These are phyloP conservation scores for Pelobates cultripes DNA, from an alignment of 2,797 vertebrate genomes.

Conservation along the genomic window DNA sequence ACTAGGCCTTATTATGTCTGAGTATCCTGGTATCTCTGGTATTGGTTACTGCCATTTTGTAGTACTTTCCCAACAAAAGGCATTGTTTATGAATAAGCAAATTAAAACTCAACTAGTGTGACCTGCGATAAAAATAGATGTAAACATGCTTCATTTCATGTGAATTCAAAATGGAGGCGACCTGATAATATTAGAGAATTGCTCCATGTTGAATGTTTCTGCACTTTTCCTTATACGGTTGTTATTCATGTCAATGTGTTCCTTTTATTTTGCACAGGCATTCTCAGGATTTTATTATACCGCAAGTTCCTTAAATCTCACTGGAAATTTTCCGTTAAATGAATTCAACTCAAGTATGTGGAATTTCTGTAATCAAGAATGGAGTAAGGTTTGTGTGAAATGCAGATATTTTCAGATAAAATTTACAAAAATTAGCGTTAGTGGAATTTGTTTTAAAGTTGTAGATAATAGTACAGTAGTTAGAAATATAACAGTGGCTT, in stretches of 20 bases:
- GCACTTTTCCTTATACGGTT: background rate
- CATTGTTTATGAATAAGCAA: too few species aligned
- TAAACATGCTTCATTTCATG: background rate
- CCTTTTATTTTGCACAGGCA: slow-evolving; percentile 72
- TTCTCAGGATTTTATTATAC: slow-evolving; percentile 90
- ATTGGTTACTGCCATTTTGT: too few species aligned
- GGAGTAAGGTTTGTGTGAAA: slow-evolving; percentile 75
- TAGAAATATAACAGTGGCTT: too few species aligned
- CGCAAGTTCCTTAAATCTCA: slow-evolving; percentile 74
- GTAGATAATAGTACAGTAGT: too few species aligned
- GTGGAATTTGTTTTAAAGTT: too few species aligned
- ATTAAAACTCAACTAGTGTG: too few species aligned
- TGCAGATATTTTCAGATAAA: too few species aligned
- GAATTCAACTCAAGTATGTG: slow-evolving; percentile 75
- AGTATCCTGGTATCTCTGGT: too few species aligned
- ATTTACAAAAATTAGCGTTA: too few species aligned
- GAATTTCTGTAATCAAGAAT: slow-evolving; percentile 79
- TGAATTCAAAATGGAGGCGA: background rate
- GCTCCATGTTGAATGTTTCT: background rate
- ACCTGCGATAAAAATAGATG: too few species aligned
- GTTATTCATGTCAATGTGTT: background rate
- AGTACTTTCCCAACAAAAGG: too few species aligned
- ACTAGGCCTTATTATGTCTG: too few species aligned
- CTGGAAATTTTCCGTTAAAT: slow-evolving; percentile 72
- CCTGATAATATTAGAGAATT: background rate